Percentiles rank a stretch among this genome's conserved stretches.
These are phyloP conservation scores for Zosterops japonicus DNA, from an alignment of 2,113 vertebrate genomes.

Conservation along the genomic window DNA sequence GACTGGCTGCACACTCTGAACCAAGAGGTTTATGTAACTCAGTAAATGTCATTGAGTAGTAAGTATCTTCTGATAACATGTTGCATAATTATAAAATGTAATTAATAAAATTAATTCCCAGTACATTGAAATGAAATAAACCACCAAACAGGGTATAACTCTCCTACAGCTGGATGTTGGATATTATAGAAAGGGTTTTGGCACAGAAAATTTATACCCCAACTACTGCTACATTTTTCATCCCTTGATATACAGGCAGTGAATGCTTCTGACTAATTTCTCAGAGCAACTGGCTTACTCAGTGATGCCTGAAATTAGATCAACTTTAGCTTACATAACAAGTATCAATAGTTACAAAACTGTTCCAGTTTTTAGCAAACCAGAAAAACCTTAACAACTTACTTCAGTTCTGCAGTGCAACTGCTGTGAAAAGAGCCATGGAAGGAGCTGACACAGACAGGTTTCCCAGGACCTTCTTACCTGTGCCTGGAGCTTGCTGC, in stretches of 20 bases:
- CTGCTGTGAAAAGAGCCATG: background rate
- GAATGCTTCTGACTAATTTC: background rate
- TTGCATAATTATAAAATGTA: background rate
- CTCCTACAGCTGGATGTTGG: background rate
- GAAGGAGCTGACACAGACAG: background rate
- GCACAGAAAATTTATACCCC: background rate
- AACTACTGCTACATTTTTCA: background rate
- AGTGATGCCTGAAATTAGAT: conserved; percentile 28
- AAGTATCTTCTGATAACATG: background rate
- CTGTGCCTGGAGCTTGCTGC: background rate
- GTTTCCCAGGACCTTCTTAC: background rate
- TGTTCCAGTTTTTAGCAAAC: background rate
- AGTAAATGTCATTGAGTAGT: background rate
- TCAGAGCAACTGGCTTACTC: background rate
- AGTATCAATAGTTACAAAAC: conserved; percentile 10
- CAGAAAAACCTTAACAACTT: background rate
- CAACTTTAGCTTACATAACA: background rate
- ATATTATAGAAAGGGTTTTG: background rate
- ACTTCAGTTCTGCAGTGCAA: background rate
- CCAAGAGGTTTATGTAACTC: background rate
- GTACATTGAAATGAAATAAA: background rate
- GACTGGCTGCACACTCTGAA: background rate
- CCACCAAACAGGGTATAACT: background rate
- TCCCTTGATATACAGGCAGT: background rate
- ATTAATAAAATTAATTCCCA: background rate